Evolutionary conservation across 1,140 invertebrate species (phyloP), one percentile per base, ranked within the genome.

Genomic region (Aphis gossypii): DNA sequence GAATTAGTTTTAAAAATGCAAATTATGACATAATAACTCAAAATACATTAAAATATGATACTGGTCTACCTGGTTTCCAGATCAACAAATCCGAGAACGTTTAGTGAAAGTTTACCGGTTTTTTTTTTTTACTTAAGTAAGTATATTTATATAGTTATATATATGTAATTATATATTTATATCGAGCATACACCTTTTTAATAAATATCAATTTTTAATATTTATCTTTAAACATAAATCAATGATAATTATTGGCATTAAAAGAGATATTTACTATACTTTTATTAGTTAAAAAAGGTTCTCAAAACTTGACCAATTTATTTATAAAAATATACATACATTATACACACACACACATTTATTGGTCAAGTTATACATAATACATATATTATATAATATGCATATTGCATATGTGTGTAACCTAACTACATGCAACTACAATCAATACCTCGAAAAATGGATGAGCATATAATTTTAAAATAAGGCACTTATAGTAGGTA

Each of bases 61-160:
- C 92, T 86, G 6, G 68, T 84, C 35, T 38, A 6, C 56, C 76
- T 38, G 25, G 92, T 90, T 90, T 90, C 41, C 25, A 60, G 41
- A 90, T 93, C n/a, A 56, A 86, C 92, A 86, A 86, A 84, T 90
- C 44, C 38, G 4, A 90, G 76, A 82, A 86, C 82, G 35, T 51
- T 38, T 51, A 35, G 92, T 93, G 92, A 93, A 93, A 93, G 92
- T 93, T 51, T 51, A 93, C 92, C 82, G 46, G 92, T 46, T 46
- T 46, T 90, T 90, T 54, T 54, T 48, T 89, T 89, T 89, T 56
- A 56, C 48, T 14, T 11, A 89, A 89, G 23, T 51, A 88, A 25
- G 41, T 46, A n/a, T 2, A 44, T 30, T 23, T 38, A 41, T 41
- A 41, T 41, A 41, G 38, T 41, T 41, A 41, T 41, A 41, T 3